Percentiles rank a stretch among this genome's conserved stretches.
These are phyloP conservation scores for Apocrypta bakeri DNA, from an alignment of 1,140 invertebrate species.

Conservation along the genomic window DNA sequence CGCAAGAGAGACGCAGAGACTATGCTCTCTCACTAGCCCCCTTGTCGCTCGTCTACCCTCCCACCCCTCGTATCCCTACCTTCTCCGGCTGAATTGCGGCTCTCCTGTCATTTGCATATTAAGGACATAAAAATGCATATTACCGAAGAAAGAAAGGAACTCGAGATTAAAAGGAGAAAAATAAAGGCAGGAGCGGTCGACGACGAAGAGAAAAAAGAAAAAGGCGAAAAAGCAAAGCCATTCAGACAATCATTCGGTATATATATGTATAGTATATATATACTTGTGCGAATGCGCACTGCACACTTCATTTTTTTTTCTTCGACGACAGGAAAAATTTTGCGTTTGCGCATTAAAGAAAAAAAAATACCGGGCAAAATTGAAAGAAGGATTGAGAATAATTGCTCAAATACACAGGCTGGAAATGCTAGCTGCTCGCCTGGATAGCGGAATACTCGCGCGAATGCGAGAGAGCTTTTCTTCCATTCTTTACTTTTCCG, in stretches of 20 bases:
- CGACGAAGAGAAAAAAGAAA: slow-evolving; percentile 21
- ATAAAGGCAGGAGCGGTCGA: neutral
- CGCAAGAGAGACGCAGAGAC: neutral
- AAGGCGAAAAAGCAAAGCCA: slow-evolving; percentile 31
- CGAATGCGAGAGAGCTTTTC: slow-evolving; percentile 33
- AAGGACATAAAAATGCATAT: slow-evolving; percentile 54
- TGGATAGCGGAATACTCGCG: slow-evolving; percentile 3
- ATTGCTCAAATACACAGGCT: slow-evolving; percentile 43
- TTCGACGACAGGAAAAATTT: slow-evolving; percentile 38
- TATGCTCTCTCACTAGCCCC: neutral
- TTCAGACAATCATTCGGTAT: slow-evolving; percentile 34
- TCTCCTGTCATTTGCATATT: slow-evolving; percentile 51
- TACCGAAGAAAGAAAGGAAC: slow-evolving; percentile 50
- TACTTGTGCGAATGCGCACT: neutral
- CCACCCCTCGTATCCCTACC: neutral
- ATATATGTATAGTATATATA: no score
- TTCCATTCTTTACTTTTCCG: slow-evolving; percentile 50
- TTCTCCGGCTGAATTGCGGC: slow-evolving; percentile 33
- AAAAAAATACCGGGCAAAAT: slow-evolving; percentile 39
- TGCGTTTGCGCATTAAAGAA: slow-evolving; percentile 26
- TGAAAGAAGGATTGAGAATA: slow-evolving; percentile 51
- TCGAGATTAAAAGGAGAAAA: slow-evolving; percentile 50
- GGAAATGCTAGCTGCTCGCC: neutral
- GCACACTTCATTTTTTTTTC: slow-evolving; percentile 40
- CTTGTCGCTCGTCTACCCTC: neutral